phyloP scores from a whole-genome alignment of 2,888 invertebrate genomes.

The Microplitis manilae region DNA sequence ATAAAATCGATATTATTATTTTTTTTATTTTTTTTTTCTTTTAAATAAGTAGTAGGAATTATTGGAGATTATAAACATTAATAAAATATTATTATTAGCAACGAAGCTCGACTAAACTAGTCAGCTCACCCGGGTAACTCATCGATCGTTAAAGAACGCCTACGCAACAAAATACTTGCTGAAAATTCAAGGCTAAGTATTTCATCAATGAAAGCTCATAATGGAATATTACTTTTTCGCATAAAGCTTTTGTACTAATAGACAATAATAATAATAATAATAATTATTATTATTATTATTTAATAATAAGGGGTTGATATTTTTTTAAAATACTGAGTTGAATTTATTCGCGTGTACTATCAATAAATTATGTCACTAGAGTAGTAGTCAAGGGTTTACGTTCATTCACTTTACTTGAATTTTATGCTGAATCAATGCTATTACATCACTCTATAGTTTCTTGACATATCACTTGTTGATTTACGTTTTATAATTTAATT shows the following conservation, averaged over 20 bases:
- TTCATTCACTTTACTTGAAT: background rate
- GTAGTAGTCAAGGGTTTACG: background rate
- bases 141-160: conserved; percentile 37
- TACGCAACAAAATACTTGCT: conserved; percentile 9
- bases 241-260: background rate
- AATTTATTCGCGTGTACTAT: background rate
- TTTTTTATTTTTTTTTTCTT: background rate
- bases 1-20: background rate
- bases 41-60: background rate
- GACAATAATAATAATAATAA: background rate
- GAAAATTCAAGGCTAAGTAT: background rate
- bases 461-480: background rate
- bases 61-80: background rate
- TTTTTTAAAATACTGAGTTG: background rate
- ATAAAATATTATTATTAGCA: conserved; percentile 3
- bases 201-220: background rate
- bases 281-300: background rate
- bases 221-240: background rate
- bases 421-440: background rate
- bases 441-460: background rate
- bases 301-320: background rate
- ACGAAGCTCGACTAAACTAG: background rate
- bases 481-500: background rate
- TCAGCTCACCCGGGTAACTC: conserved; percentile 28
- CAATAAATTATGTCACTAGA: background rate